phyloP scores from a whole-genome alignment of 1,140 invertebrate genomes.

The Saccostrea echinata region DNA sequence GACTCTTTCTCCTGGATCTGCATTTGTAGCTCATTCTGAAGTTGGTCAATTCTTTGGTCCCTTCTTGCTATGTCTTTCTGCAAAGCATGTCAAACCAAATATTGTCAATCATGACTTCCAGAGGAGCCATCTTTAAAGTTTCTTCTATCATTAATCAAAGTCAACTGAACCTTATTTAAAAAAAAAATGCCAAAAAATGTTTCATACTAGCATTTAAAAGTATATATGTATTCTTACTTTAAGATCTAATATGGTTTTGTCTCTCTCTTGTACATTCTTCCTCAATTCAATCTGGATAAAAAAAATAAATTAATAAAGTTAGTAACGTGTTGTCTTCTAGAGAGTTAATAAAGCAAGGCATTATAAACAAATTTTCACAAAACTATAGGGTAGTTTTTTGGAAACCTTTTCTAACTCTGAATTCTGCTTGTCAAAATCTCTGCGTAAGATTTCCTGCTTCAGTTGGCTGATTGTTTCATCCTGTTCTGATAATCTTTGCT shows the following conservation, averaged over 20 bases:
- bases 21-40: slow-evolving; percentile 72
- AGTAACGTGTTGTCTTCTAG: background rate
- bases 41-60: slow-evolving; percentile 65
- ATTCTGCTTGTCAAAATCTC: slow-evolving; percentile 72
- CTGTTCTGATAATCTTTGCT: slow-evolving; percentile 72
- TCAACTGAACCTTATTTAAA: no score
- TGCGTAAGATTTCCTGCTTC: slow-evolving; percentile 71
- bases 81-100: slow-evolving; percentile 15
- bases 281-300: slow-evolving; percentile 71
- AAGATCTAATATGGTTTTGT: slow-evolving; percentile 64
- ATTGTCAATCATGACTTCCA: no score
- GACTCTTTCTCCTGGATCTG: slow-evolving; percentile 72
- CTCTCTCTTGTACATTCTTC: slow-evolving; percentile 73
- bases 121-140: no score
- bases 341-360: no score
- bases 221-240: slow-evolving; percentile 55
- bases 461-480: slow-evolving; percentile 70
- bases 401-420: slow-evolving; percentile 73
- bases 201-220: background rate
- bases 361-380: no score
- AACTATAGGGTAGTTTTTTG: no score
- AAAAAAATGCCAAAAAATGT: no score
- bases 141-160: no score
- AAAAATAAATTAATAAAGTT: background rate
- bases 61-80: slow-evolving; percentile 66